phyloP scores from a whole-genome alignment of 2,888 invertebrate genomes.

The Drosophila cognata region DNA sequence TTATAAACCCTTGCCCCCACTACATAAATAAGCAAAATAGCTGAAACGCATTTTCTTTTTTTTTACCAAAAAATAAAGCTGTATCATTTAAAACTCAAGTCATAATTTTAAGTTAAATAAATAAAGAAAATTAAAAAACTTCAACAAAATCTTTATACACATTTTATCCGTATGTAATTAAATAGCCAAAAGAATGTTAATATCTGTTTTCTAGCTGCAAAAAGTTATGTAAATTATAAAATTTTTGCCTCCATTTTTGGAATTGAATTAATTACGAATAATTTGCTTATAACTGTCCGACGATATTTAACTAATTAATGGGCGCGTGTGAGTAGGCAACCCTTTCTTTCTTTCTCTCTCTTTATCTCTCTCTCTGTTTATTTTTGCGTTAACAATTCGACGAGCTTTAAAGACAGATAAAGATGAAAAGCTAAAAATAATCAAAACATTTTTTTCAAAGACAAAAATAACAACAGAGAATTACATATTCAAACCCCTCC shows the following conservation, averaged over 20 bases:
- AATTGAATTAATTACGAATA: constrained; percentile 49
- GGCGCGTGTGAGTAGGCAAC: constrained; percentile 25
- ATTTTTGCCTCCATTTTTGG: constrained; percentile 5
- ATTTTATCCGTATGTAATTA: background rate
- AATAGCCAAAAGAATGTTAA: constrained; percentile 53
- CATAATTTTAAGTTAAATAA: constrained; percentile 35
- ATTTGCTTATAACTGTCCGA: constrained; percentile 35
- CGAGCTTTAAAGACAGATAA: constrained; percentile 38
- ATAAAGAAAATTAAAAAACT: constrained; percentile 11
- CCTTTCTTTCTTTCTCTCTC: background rate
- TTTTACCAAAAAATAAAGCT: background rate
- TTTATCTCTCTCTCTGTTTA: background rate
- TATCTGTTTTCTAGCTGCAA: constrained; percentile 18
- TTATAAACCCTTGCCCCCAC: constrained; percentile 26
- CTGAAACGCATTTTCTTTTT: background rate
- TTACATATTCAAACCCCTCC: background rate
- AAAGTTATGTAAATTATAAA: background rate
- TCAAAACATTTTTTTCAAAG: constrained; percentile 22
- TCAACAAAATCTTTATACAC: background rate
- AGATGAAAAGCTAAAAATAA: constrained; percentile 32
- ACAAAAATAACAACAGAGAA: constrained; percentile 13
- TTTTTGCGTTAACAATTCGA: constrained; percentile 20
- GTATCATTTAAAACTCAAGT: constrained; percentile 37
- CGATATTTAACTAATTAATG: constrained; percentile 37
- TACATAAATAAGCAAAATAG: background rate